A percentile compares a stretch with the other conserved stretches of the same genome.
phyloP scores from a whole-genome alignment of 64 coral and sea anemone species.

The Actinia equina region DNA sequence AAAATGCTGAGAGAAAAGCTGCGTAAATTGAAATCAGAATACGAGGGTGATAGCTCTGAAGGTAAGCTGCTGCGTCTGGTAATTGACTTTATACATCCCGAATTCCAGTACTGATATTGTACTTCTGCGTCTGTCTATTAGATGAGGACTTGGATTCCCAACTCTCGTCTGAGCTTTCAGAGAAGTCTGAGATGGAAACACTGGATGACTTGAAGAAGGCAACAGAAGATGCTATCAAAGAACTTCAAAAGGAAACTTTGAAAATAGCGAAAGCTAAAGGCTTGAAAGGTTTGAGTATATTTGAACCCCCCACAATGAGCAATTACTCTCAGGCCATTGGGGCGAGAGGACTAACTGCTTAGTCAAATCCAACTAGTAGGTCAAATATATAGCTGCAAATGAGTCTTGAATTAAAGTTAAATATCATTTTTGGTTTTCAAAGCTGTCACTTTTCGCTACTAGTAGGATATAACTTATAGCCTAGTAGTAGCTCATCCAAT shows the following conservation, averaged over 20 bases:
- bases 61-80: neutral
- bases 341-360: no score
- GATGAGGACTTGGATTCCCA: slow-evolving; percentile 41
- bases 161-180: slow-evolving; percentile 41
- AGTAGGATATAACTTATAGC: no score
- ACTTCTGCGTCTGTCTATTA: slow-evolving; percentile 2
- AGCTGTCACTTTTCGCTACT: no score
- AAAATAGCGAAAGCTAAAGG: neutral
- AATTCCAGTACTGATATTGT: neutral
- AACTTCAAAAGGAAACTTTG: slow-evolving; percentile 63
- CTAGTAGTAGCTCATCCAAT: no score
- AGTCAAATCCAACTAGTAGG: no score
- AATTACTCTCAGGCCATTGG: no score
- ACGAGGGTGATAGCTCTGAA: slow-evolving; percentile 12
- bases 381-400: no score
- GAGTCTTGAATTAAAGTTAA: no score
- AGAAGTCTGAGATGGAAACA: slow-evolving; percentile 86
- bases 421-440: no score
- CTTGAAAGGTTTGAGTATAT: neutral
- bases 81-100: neutral
- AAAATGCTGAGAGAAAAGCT: slow-evolving; percentile 60
- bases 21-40: slow-evolving; percentile 60
- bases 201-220: slow-evolving; percentile 83
- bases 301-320: no score
- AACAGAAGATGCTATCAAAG: slow-evolving; percentile 78